phyloP scores from a whole-genome alignment of 1,140 invertebrate species.

The Bombus pascuorum region DNA sequence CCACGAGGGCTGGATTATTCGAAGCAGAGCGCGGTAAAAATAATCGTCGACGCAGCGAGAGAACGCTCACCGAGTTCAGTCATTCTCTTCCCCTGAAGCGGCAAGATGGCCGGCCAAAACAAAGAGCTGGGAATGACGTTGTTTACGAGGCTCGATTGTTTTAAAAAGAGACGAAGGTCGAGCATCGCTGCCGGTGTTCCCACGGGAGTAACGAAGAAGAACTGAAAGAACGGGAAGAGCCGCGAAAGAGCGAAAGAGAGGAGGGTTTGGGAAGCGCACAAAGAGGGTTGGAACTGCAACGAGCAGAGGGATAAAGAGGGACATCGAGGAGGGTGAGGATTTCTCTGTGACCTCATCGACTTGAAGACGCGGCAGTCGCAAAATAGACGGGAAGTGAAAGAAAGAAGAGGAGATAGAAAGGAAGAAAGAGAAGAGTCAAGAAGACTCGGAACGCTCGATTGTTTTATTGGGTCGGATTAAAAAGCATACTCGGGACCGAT shows the following conservation, averaged over 20 bases:
- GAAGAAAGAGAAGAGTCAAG: not conserved
- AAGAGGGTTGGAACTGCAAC: constrained; percentile 26
- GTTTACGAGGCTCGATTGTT: constrained; percentile 75
- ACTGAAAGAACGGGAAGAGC: not conserved
- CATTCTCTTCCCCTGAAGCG: not conserved
- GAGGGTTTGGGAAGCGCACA: not conserved
- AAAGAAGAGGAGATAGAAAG: not conserved
- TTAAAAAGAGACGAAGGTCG: constrained; percentile 67
- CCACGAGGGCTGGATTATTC: not conserved
- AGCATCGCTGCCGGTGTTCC: constrained; percentile 49
- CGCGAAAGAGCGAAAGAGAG: not conserved
- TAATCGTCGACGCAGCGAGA: constrained; percentile 43
- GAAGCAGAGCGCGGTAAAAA: constrained; percentile 46
- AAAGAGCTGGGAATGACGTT: constrained; percentile 74
- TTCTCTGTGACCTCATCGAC: constrained; percentile 35
- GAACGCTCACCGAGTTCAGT: constrained; percentile 30
- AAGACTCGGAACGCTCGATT: constrained; percentile 23
- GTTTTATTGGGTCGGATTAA: constrained; percentile 69
- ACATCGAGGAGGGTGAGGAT: constrained; percentile 27
- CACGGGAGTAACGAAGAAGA: constrained; percentile 25
- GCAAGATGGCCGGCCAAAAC: constrained; percentile 67
- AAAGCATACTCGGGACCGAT: constrained; percentile 63
- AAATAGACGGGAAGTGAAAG: not conserved
- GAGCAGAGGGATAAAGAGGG: not conserved
- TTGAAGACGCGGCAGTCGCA: constrained; percentile 16